Evolutionary conservation across 2,797 vertebrate species (phyloP), one percentile per base, ranked within the genome.

Genomic region (Vipera ursinii): DNA sequence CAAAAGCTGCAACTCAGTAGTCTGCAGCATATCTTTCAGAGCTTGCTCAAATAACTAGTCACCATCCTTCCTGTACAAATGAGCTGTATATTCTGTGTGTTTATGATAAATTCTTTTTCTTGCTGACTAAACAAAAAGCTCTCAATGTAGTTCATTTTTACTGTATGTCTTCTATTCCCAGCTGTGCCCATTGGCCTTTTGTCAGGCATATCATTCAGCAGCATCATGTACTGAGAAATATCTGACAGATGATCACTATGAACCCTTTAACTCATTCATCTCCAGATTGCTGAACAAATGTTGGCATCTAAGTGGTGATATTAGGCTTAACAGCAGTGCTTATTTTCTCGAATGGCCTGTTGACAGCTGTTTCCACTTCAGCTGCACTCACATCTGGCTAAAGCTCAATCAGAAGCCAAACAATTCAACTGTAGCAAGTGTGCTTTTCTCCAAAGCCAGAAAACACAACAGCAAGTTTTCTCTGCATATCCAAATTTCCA

Each of bases 201-300:
- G 92, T 63, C 82, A 90, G 20, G 20, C 1, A 1, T 12, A 90
- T 32, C 61, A 28, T 89, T 85, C 88, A 53, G 7, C 55, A 92
- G 59, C 61, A 90, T 73, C 65, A 51, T 90, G 59, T 82, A 38
- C 28, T 55, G 57, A 55, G n/a, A 92, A 89, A 85, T 91, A 69
- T 17, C 87, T 92, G 88, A 85, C 78, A 87, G 78, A 51, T 32
- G 57, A 86, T 88, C 59, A 56, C 59, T 26, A 20, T 59, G 22
- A 90, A 53, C 63, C 87, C 28, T 57, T 90, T 90, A 92, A 93
- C 89, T 87, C 63, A 73, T 90, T 92, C 55, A 87, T 88, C 44
- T 32, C 86, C 24, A 59, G 86, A 93, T 88, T 93, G 73, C 63
- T 90, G 89, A 93, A 86, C 24, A 88, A 90, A 90, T 44, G 82